Evolutionary conservation across 2,797 vertebrate genomes (phyloP).

Genomic region (Characodon lateralis): DNA sequence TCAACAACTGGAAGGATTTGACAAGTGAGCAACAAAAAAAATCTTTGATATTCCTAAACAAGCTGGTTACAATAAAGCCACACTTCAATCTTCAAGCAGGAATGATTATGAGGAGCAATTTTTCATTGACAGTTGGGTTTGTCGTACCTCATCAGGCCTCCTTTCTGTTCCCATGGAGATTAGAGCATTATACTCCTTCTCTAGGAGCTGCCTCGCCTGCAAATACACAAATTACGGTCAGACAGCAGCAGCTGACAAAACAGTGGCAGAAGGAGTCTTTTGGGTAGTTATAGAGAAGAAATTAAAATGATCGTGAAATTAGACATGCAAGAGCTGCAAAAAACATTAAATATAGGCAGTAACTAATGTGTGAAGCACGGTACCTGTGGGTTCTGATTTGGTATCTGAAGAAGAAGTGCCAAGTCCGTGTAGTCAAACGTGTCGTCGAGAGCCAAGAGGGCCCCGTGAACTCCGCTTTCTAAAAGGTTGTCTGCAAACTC

Average conservation of each 20-base stretch:
- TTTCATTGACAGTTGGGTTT: constrained; percentile 35
- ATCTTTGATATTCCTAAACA: background rate
- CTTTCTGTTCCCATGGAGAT: constrained; percentile 92
- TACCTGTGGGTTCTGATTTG: constrained; percentile 93
- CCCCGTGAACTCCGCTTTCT: constrained; percentile 92
- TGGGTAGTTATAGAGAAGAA: constrained; percentile 15
- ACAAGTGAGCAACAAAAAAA: constrained; percentile 26
- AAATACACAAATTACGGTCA: constrained; percentile 14
- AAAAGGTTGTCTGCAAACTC: constrained; percentile 92
- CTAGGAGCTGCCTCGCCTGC: constrained; percentile 90
- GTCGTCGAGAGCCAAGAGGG: constrained; percentile 90
- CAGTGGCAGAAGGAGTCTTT: constrained; percentile 4
- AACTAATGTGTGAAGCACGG: background rate
- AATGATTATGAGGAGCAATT: constrained; percentile 39
- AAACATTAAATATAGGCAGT: background rate
- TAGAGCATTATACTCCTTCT: constrained; percentile 92
- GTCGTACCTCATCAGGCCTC: constrained; percentile 89
- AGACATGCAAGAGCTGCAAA: background rate
- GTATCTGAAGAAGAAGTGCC: constrained; percentile 92
- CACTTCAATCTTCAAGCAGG: constrained; percentile 14
- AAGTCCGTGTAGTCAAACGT: constrained; percentile 94
- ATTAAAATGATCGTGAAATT: constrained; percentile 17
- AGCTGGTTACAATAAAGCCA: constrained; percentile 18
- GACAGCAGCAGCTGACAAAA: background rate
- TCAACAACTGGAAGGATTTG: constrained; percentile 14